A percentile compares a stretch with the other conserved stretches of the same genome.
Evolutionary conservation across 2,113 vertebrate species (phyloP).

Genomic region (Anarrhichthys ocellatus): DNA sequence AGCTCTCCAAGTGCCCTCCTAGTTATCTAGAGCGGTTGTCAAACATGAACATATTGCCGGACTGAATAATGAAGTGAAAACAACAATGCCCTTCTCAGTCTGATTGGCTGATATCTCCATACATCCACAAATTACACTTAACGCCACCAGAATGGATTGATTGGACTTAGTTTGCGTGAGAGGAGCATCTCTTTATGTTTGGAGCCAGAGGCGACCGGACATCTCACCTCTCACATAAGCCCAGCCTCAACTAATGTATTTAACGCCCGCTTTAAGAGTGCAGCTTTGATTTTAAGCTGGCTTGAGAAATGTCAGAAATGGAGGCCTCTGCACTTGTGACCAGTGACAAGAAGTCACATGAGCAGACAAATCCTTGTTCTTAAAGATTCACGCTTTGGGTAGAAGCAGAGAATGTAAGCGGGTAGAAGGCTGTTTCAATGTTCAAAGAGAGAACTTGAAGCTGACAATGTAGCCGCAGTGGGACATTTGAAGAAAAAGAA

Average conservation of each 20-base stretch:
- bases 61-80: neutral
- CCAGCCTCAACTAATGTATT: conserved; percentile 60
- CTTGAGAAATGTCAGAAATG: conserved; percentile 62
- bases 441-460: neutral
- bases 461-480: neutral
- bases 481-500: neutral
- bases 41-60: neutral
- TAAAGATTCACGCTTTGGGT: conserved; percentile 10
- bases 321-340: conserved; percentile 41
- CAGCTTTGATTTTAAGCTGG: conserved; percentile 67
- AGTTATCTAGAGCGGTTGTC: neutral
- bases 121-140: neutral
- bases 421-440: neutral
- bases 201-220: neutral
- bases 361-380: conserved; percentile 37
- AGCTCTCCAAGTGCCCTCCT: neutral
- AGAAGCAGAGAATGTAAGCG: neutral
- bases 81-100: neutral
- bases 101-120: neutral
- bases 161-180: neutral
- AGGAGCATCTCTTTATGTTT: neutral
- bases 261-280: conserved; percentile 55
- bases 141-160: neutral
- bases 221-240: conserved; percentile 43
- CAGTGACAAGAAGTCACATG: conserved; percentile 26